Evolutionary conservation across 2,888 invertebrate species (phyloP), one percentile per base, ranked within the genome.

Genomic region (Tinea trinotella): DNA sequence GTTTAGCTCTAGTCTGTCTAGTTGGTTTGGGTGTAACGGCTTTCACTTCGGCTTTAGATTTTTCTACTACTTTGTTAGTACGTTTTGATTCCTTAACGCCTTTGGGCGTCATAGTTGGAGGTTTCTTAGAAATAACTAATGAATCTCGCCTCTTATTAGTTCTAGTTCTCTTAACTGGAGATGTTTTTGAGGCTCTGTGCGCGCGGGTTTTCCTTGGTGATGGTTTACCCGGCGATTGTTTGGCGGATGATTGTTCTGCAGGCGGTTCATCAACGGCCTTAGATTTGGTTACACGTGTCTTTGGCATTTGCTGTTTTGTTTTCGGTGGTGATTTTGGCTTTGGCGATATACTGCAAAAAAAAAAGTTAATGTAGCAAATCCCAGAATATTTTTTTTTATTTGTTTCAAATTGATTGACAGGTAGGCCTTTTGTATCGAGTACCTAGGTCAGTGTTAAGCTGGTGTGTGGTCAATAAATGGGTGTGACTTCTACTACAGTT

Each of bases 91-190:
- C 52, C 24, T 44, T 9, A 19, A 57, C 49, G 17, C 17, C 17
- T 17, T 40, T 12, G 3, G 71, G 71, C n/a, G 62, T 67, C 59
- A 70, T 60, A 6, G 61, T 60, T 0, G 76, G 76, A 0, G 67
- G 53, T 58, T 71, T 78, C 54, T 77, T 76, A 1, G 65, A 55
- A 3, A 78, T 64, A 9, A 74, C 68, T 12, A 78, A 56, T 1
- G 63, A 56, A 13, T 61, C 56, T 7, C 65, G 67, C 54, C 63
- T 74, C 53, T 66, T 74, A 2, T 59, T 60, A 24, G 59, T 61
- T 19, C 15, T n/a, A 15, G 0, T 54, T 35, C 2, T 44, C 52
- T 17, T 57, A 35, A 12, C 46, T 9, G 44, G 56, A 3, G 48
- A 54, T 46, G 52, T 56, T 6, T 53, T 59, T 10, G 56, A 3